phyloP scores from a whole-genome alignment of 2,797 vertebrate genomes.

The Pangasius krempfi region DNA sequence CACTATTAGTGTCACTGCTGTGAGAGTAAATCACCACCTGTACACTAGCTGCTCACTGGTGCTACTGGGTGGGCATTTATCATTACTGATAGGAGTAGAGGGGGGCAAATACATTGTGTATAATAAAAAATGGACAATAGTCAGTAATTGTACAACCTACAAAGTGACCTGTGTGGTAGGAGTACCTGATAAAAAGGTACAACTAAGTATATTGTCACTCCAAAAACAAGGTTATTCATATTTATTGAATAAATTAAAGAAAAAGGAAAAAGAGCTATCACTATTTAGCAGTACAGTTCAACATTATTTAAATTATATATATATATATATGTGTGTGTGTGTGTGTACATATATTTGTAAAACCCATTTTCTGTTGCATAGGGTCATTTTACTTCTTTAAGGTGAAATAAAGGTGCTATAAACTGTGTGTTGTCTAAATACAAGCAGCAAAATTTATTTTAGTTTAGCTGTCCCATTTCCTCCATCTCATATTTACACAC shows the following conservation, averaged over 20 bases:
- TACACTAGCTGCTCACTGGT: not conserved
- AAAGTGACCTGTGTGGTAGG: not conserved
- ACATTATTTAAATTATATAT: no score
- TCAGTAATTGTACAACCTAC: not conserved
- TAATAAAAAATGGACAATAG: not conserved
- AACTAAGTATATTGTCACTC: not conserved
- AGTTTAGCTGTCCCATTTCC: not conserved
- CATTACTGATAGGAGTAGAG: not conserved
- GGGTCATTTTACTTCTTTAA: not conserved
- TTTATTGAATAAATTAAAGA: no score
- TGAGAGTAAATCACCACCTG: not conserved
- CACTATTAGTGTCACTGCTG: not conserved
- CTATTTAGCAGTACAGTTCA: no score
- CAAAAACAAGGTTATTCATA: not conserved
- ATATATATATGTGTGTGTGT: no score
- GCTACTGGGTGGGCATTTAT: no score
- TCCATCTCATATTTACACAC: not conserved
- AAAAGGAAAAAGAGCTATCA: no score
- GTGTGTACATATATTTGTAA: no score
- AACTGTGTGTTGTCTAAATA: not conserved
- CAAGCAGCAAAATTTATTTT: not conserved
- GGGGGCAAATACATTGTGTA: not conserved
- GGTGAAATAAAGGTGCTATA: not conserved
- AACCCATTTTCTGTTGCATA: no score
- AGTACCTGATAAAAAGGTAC: not conserved